Evolutionary conservation across 1,140 invertebrate species (phyloP).

Genomic region (Drosophila ercepeae): DNA sequence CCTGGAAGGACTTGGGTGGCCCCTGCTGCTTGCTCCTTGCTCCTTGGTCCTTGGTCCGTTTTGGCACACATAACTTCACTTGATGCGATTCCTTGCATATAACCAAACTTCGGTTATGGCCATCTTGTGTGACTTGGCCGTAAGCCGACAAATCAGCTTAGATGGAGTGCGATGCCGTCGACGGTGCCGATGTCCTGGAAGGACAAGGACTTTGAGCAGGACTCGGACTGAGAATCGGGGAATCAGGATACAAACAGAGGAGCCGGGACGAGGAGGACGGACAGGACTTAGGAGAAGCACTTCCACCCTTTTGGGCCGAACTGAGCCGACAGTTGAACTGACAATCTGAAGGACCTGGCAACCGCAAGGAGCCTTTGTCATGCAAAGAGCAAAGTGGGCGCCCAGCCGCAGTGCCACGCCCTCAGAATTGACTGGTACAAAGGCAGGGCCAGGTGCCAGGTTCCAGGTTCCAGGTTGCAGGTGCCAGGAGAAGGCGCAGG

Average conservation of each 20-base stretch:
- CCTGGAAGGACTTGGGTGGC: background rate
- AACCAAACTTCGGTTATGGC: constrained; percentile 42
- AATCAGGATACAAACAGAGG: background rate
- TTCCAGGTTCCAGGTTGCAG: background rate
- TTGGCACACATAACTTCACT: constrained; percentile 21
- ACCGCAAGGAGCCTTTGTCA: constrained; percentile 65
- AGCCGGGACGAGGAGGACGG: background rate
- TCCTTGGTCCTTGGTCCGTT: background rate
- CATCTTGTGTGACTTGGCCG: constrained; percentile 36
- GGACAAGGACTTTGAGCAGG: constrained; percentile 11
- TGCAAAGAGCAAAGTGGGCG: constrained; percentile 57
- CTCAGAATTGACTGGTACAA: constrained; percentile 9
- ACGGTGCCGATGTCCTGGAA: constrained; percentile 12
- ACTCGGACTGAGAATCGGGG: constrained; percentile 11
- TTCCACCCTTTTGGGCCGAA: constrained; percentile 7
- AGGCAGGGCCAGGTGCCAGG: background rate
- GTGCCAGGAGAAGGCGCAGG: background rate
- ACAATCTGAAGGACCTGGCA: constrained; percentile 71
- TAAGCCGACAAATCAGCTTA: constrained; percentile 79
- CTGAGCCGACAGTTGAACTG: constrained; percentile 79
- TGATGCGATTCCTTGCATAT: constrained; percentile 37
- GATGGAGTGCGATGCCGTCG: constrained; percentile 42
- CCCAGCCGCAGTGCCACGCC: constrained; percentile 38
- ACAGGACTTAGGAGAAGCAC: constrained; percentile 10
- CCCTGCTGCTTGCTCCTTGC: background rate